phyloP scores from a whole-genome alignment of 1,140 invertebrate genomes.

The Ceratosolen solmsi region DNA sequence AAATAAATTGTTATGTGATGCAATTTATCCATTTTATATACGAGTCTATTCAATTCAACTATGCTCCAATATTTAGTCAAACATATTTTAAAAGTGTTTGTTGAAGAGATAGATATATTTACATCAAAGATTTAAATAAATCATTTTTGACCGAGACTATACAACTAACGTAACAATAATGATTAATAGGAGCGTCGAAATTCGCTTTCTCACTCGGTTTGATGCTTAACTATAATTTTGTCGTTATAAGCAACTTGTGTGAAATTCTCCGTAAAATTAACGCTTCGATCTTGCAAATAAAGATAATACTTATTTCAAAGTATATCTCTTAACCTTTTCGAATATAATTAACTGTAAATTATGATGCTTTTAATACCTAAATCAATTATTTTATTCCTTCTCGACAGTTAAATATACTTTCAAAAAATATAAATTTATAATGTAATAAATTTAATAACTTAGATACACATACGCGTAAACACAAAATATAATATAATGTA shows the following conservation, averaged over 20 bases:
- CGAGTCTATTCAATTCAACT: no score
- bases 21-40: no score
- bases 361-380: background rate
- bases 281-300: constrained; percentile 1
- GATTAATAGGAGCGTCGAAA: background rate
- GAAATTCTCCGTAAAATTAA: constrained; percentile 28
- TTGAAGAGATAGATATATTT: no score
- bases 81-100: no score
- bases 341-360: background rate
- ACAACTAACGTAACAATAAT: constrained; percentile 23
- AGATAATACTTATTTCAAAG: constrained; percentile 29
- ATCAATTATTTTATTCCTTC: background rate
- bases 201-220: constrained; percentile 31
- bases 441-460: no score
- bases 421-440: background rate
- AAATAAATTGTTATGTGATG: no score
- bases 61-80: no score
- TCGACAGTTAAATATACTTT: background rate
- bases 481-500: no score
- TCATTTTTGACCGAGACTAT: background rate
- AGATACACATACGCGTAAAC: no score
- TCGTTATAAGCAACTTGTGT: constrained; percentile 11
- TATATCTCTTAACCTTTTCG: background rate
- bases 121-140: background rate
- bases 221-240: constrained; percentile 32